Evolutionary conservation across 2,888 invertebrate species (phyloP).

Genomic region (Ormyrus pomaceus): DNA sequence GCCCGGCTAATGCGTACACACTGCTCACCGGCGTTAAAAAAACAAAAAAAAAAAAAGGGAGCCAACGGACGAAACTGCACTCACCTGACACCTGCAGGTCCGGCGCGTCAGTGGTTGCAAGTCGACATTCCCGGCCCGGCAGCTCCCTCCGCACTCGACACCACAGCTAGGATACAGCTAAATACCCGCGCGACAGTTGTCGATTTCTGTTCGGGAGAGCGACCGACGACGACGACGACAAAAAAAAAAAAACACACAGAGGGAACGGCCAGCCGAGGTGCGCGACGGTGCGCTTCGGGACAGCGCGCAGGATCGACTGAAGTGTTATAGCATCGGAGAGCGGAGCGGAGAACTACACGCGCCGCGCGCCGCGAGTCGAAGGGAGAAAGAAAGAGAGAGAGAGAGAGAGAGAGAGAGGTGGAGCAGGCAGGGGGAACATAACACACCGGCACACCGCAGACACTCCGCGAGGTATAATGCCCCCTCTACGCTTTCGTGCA

Average conservation of each 20-base stretch:
- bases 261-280: too few relatives aligned
- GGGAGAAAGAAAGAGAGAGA: slow-evolving; percentile 8
- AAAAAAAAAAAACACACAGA: too few relatives aligned
- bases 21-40: background rate
- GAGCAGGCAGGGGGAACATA: background rate
- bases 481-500: slow-evolving; percentile 41
- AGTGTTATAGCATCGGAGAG: slow-evolving; percentile 5
- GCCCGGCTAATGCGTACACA: background rate
- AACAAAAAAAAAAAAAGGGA: background rate
- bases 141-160: background rate
- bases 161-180: background rate
- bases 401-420: slow-evolving; percentile 27
- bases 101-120: slow-evolving; percentile 37
- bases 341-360: background rate
- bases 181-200: background rate
- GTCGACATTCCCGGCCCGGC: background rate
- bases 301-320: slow-evolving; percentile 52
- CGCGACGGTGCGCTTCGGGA: slow-evolving; percentile 27
- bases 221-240: too few relatives aligned
- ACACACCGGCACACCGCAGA: slow-evolving; percentile 21
- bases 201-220: too few relatives aligned
- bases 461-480: slow-evolving; percentile 9
- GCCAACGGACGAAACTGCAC: slow-evolving; percentile 11
- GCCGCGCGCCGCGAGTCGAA: slow-evolving; percentile 6
- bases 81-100: slow-evolving; percentile 48